phyloP scores from a whole-genome alignment of 2,113 vertebrate species.

The Piprites chloris region DNA sequence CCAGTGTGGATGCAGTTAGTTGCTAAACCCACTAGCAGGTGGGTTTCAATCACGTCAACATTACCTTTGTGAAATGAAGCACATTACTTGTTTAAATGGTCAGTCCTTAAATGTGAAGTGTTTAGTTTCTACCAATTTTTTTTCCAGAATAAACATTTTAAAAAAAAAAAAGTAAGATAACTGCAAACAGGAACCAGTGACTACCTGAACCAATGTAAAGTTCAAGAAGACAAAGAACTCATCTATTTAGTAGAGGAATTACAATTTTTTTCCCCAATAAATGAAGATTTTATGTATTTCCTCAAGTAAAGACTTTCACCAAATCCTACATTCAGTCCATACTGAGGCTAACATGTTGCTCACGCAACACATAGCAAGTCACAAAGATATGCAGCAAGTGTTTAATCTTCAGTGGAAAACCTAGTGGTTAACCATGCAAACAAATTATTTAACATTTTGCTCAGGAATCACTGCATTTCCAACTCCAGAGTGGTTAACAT shows the following conservation, averaged over 20 bases:
- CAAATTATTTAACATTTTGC: constrained; percentile 54
- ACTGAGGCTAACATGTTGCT: background rate
- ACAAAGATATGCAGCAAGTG: constrained; percentile 1
- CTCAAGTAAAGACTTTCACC: background rate
- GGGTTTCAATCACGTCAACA: background rate
- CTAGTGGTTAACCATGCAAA: constrained; percentile 54
- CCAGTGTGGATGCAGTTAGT: background rate
- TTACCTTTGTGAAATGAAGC: background rate
- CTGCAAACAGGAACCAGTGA: background rate
- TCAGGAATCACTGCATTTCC: constrained; percentile 36
- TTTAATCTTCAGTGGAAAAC: constrained; percentile 45
- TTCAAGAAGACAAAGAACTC: background rate
- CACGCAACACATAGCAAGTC: background rate
- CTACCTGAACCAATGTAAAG: background rate
- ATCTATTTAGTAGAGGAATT: background rate
- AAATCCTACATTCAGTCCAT: background rate
- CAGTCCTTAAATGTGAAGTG: background rate
- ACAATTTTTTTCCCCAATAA: background rate
- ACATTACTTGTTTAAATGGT: background rate
- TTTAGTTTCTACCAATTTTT: background rate
- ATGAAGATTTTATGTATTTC: background rate
- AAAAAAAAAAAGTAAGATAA: background rate
- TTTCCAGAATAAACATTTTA: background rate
- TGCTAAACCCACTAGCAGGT: background rate
- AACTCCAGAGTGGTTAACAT: constrained; percentile 24